Evolutionary conservation across 2,888 invertebrate genomes (phyloP).

Genomic region (Sesia bembeciformis): DNA sequence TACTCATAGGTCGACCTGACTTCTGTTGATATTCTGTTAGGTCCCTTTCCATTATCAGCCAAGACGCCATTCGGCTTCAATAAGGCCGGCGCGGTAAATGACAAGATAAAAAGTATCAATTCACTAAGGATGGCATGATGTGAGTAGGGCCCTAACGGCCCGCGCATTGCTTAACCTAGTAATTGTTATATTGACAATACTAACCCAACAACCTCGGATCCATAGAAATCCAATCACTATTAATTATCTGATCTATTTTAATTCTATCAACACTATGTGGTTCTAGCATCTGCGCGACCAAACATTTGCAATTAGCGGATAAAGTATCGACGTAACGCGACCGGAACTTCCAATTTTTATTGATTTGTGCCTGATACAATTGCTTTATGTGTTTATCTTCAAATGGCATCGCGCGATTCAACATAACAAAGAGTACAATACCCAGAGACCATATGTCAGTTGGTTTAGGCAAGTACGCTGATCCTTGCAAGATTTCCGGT

Average conservation of each 20-base stretch:
- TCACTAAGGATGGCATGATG: too few relatives aligned
- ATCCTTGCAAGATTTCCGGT: conserved; percentile 87
- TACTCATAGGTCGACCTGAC: too few relatives aligned
- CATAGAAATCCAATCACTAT: conserved; percentile 78
- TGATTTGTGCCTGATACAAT: conserved; percentile 76
- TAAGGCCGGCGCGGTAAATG: too few relatives aligned
- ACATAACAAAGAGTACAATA: conserved; percentile 85
- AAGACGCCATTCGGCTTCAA: not conserved
- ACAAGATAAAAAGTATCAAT: too few relatives aligned
- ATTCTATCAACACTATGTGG: conserved; percentile 77
- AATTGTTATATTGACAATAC: too few relatives aligned
- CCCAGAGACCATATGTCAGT: conserved; percentile 89
- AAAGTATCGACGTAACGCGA: conserved; percentile 73
- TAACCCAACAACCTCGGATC: conserved; percentile 71
- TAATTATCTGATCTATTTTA: conserved; percentile 73
- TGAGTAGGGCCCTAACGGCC: too few relatives aligned
- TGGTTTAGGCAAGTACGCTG: conserved; percentile 80
- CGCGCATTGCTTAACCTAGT: too few relatives aligned
- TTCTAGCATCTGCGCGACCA: conserved; percentile 78
- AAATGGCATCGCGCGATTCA: conserved; percentile 89
- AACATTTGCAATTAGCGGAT: conserved; percentile 76
- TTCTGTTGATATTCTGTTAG: too few relatives aligned
- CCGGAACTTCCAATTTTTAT: conserved; percentile 80
- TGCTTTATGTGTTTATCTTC: conserved; percentile 83
- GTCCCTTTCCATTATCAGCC: too few relatives aligned